phyloP scores from a whole-genome alignment of 2,113 vertebrate genomes.

The Podarcis raffonei region DNA sequence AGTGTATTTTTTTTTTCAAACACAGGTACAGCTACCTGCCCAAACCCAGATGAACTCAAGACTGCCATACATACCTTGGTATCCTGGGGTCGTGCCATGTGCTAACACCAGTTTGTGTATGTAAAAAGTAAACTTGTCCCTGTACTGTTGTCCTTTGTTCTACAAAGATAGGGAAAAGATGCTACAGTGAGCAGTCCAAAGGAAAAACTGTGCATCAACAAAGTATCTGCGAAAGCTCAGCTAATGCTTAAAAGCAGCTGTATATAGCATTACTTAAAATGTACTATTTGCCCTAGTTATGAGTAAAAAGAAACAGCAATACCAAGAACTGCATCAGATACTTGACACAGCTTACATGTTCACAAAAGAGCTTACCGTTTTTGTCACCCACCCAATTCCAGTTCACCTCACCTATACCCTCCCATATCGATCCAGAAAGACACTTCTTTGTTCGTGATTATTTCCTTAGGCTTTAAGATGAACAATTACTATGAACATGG shows the following conservation, averaged over 20 bases:
- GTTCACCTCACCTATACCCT: not conserved
- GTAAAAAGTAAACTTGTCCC: slow-evolving; percentile 96
- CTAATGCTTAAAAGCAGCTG: not conserved
- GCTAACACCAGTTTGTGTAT: slow-evolving; percentile 97
- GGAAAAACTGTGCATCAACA: not conserved
- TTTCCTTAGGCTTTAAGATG: not conserved
- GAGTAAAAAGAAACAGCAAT: not conserved
- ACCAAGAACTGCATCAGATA: not conserved
- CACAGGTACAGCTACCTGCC: not conserved
- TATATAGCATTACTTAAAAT: not conserved
- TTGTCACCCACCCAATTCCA: not conserved
- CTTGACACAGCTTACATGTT: not conserved
- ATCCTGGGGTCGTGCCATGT: slow-evolving; percentile 97
- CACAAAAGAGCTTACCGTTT: not conserved
- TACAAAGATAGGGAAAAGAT: slow-evolving; percentile 46
- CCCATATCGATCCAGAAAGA: not conserved
- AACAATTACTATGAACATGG: not conserved
- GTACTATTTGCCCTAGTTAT: not conserved
- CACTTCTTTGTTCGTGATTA: not conserved
- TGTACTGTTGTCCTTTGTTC: slow-evolving; percentile 94
- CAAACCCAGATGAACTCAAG: fast-evolving
- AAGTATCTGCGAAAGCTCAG: not conserved
- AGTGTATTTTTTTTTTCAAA: not conserved
- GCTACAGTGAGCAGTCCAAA: not conserved
- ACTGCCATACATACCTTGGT: slow-evolving; percentile 81